Evolutionary conservation across 2,113 vertebrate species (phyloP).

Genomic region (Crotalus horridus): DNA sequence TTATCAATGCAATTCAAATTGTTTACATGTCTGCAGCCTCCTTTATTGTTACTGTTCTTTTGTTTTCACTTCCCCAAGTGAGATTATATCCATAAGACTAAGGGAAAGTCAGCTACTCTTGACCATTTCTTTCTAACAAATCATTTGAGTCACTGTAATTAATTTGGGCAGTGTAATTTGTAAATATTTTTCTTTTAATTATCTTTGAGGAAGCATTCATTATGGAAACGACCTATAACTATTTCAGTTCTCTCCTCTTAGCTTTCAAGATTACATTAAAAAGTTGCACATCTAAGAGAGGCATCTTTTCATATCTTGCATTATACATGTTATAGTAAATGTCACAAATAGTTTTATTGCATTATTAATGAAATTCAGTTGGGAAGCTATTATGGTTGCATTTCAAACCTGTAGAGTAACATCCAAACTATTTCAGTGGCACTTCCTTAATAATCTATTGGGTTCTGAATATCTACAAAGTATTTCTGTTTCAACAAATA

Average conservation of each 20-base stretch:
- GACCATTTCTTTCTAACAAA: slow-evolving; percentile 44
- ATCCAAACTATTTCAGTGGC: slow-evolving; percentile 34
- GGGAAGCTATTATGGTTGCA: slow-evolving; percentile 18
- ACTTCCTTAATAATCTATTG: slow-evolving; percentile 4
- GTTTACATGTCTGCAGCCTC: background rate
- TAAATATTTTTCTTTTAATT: slow-evolving; percentile 63
- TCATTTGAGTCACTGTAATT: slow-evolving; percentile 46
- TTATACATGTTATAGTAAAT: slow-evolving; percentile 60
- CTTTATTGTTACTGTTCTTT: slow-evolving; percentile 17
- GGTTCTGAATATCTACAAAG: background rate
- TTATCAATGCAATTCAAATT: background rate
- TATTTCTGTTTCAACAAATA: background rate
- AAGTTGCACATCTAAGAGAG: slow-evolving; percentile 58
- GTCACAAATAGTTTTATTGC: slow-evolving; percentile 50
- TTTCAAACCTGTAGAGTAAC: slow-evolving; percentile 26
- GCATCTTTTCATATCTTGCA: slow-evolving; percentile 56
- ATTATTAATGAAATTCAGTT: slow-evolving; percentile 60
- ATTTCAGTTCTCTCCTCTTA: slow-evolving; percentile 40
- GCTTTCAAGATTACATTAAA: slow-evolving; percentile 56
- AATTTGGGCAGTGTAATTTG: slow-evolving; percentile 59
- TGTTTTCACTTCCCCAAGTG: slow-evolving; percentile 35
- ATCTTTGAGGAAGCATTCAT: slow-evolving; percentile 64
- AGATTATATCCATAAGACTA: slow-evolving; percentile 44
- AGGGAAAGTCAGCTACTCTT: slow-evolving; percentile 36
- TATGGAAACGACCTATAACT: slow-evolving; percentile 67